Base-by-base conservation (phyloP, 2,888 invertebrate genomes). In the Apamea sordens region DNA sequence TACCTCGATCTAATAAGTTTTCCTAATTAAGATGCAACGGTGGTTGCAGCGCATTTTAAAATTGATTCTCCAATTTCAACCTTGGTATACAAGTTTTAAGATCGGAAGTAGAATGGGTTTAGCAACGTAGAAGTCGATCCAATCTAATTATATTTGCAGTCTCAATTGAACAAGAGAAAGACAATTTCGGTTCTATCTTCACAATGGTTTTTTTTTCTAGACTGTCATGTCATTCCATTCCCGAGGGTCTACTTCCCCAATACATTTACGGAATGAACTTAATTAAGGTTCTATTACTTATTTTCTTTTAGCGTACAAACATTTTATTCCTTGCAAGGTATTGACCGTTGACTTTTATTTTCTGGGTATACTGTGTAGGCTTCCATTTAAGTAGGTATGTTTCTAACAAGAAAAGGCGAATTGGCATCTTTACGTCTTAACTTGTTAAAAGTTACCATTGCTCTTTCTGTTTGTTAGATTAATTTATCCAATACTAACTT, bases 231-330 rank as follows among this genome's bases (percentile, higher is more conserved):
- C 82, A 53, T 82, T 79, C n/a, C 47, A 11, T 67, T 69, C 87
- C 73, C 84, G 10, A 21, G 83, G 80, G 88, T 68, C 73, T 81
- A 74, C 74, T 89, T 82, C 77, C 82, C 78, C 74, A 79, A 88
- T 84, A 90, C 90, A 90, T 89, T 90, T 83, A 84, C 86, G 70
- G 70, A 90, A 90, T 88, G 63, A 89, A 87, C 80, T 87, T 90
- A 88, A 89, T 90, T 90, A 88, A 89, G 90, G 77, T 79, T 80
- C 71, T 84, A 86, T 88, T 89, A 86, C 89, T 84, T 87, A 89
- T 86, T 85, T 89, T 79, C 81, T 77, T 86, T 77, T 76, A 79
- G 83, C 70, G 50, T 15, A 65, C 70, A 80, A 56, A 79, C 75
- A 75, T 79, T 83, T 82, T 85, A 72, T 78, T 86, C 10, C 64